These are phyloP conservation scores for Acridotheres tristis DNA, from an alignment of 2,797 vertebrate species.

Conservation along the genomic window DNA sequence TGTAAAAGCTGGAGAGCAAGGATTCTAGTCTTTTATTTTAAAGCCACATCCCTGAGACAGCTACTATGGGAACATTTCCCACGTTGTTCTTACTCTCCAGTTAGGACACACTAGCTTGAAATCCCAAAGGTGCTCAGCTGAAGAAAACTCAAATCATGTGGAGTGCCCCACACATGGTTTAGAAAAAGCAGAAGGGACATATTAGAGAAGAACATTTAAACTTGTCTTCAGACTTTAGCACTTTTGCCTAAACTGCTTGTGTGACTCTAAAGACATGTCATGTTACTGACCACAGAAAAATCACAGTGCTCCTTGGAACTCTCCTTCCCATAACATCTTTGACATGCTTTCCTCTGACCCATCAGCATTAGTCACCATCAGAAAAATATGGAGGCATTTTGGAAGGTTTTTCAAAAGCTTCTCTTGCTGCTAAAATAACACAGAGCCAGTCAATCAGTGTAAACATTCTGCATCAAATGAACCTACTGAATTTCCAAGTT, in stretches of 20 bases:
- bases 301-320: background rate
- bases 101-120: background rate
- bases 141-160: background rate
- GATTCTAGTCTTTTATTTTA: background rate
- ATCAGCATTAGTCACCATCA: background rate
- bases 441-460: background rate
- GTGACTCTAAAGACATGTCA: background rate
- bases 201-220: background rate
- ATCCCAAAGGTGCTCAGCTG: background rate
- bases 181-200: background rate
- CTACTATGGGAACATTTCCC: background rate
- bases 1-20: background rate
- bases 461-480: background rate
- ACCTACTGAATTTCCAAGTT: background rate
- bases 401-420: background rate
- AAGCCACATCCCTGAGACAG: background rate
- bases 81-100: background rate
- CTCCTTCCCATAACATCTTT: background rate
- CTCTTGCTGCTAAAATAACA: background rate
- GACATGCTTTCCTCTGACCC: background rate
- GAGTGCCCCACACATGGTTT: background rate
- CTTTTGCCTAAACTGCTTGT: background rate
- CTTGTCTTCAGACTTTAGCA: background rate
- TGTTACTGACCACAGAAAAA: background rate
- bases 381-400: background rate